phyloP scores from a whole-genome alignment of 2,113 vertebrate genomes.

The Phocoena phocoena region DNA sequence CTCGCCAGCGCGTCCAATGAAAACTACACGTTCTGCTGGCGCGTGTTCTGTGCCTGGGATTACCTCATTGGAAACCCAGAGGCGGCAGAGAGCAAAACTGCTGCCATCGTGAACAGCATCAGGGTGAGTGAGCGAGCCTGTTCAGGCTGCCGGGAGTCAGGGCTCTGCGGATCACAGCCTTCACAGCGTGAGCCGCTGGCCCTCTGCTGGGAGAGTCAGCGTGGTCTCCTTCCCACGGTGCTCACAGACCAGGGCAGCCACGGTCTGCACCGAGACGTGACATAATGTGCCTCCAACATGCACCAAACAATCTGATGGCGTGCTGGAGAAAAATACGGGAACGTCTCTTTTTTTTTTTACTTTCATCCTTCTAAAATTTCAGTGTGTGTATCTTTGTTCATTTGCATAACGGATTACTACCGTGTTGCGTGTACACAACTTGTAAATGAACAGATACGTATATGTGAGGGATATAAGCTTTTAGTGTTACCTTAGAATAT shows the following conservation, averaged over 20 bases:
- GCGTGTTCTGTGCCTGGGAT: conserved; percentile 98
- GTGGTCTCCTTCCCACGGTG: fast-evolving
- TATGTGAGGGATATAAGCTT: not conserved
- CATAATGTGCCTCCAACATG: fast-evolving
- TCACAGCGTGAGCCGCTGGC: fast-evolving
- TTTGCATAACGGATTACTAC: not conserved
- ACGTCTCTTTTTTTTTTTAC: not conserved
- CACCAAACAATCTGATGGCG: not conserved
- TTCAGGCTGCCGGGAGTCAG: not conserved
- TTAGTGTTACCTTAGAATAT: not conserved
- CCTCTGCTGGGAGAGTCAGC: not conserved
- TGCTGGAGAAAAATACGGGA: fast-evolving
- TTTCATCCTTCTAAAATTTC: not conserved
- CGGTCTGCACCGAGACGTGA: not conserved
- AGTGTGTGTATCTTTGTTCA: not conserved
- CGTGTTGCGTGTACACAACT: not conserved
- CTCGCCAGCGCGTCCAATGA: conserved; percentile 95
- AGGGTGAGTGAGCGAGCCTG: conserved; percentile 83
- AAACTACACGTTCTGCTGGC: conserved; percentile 98
- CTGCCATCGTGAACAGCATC: conserved; percentile 97
- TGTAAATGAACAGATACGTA: not conserved
- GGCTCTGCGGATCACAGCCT: not conserved
- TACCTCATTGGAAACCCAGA: conserved; percentile 97
- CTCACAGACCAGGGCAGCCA: too few relatives aligned
- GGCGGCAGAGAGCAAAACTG: conserved; percentile 97